phyloP scores from a whole-genome alignment of 2,797 vertebrate genomes.

The Spea hammondii region DNA sequence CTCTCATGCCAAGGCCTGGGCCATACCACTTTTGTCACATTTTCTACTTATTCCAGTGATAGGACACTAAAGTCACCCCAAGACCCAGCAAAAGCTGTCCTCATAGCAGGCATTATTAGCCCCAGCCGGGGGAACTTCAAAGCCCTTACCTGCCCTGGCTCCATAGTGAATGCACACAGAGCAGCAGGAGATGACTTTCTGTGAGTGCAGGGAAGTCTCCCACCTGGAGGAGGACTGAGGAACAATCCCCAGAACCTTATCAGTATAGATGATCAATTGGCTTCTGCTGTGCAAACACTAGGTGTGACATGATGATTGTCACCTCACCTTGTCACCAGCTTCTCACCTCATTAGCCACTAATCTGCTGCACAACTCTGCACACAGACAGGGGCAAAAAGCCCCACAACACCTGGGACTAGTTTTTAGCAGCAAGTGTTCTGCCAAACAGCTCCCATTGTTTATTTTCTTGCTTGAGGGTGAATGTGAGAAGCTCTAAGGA shows the following conservation, averaged over 20 bases:
- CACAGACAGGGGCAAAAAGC: slow-evolving; percentile 15
- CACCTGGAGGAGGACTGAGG: slow-evolving; percentile 5
- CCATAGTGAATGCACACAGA: background rate
- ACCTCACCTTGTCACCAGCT: slow-evolving; percentile 43
- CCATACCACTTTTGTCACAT: too few relatives aligned
- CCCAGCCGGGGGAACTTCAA: too few relatives aligned
- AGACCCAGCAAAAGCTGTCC: too few relatives aligned
- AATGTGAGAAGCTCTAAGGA: slow-evolving; percentile 7
- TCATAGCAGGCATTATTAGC: too few relatives aligned
- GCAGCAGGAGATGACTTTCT: background rate
- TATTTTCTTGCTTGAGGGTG: slow-evolving; percentile 10
- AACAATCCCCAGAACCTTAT: slow-evolving; percentile 16
- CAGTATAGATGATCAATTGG: slow-evolving; percentile 29
- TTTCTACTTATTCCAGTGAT: too few relatives aligned
- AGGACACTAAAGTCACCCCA: too few relatives aligned
- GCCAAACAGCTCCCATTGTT: slow-evolving; percentile 15
- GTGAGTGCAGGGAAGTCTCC: background rate
- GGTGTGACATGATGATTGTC: slow-evolving; percentile 46
- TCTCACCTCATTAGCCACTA: slow-evolving; percentile 34
- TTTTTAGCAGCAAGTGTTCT: slow-evolving; percentile 12
- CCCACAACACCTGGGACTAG: slow-evolving; percentile 35
- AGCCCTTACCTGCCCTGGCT: slow-evolving; percentile 15
- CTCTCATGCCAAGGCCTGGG: too few relatives aligned
- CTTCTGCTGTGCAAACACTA: slow-evolving; percentile 19
- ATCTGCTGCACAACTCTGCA: slow-evolving; percentile 20